These are phyloP conservation scores for Apostichopus parvimensis DNA, from an alignment of 35 echinoderm and acorn worm species.

Conservation along the genomic window DNA sequence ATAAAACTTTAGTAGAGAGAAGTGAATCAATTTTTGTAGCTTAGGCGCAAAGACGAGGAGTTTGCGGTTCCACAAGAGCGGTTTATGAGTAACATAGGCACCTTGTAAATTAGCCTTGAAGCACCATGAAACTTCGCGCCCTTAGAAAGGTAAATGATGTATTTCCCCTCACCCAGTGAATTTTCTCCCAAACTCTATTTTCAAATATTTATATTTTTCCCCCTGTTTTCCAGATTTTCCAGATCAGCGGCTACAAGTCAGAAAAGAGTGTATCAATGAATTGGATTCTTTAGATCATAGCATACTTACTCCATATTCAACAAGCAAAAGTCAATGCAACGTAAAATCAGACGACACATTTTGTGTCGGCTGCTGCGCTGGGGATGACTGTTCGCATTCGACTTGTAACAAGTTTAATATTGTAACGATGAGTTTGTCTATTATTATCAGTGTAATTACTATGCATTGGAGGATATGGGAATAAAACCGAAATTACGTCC, in stretches of 20 bases:
- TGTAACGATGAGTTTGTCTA: neutral
- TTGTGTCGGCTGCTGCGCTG: slow-evolving; percentile 1
- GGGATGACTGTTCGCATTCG: slow-evolving; percentile 2
- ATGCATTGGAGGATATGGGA: slow-evolving; percentile 28
- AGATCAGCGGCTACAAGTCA: neutral
- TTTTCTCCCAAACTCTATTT: no score
- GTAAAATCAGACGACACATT: neutral
- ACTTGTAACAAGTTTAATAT: slow-evolving; percentile 41
- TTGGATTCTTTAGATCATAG: neutral
- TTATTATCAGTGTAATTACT: neutral
- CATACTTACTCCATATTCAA: neutral
- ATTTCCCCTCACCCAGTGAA: no score
- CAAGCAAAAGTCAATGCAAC: slow-evolving; percentile 6
- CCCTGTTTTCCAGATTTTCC: neutral
- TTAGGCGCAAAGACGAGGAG: no score
- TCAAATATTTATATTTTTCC: neutral
- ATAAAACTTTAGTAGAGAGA: no score
- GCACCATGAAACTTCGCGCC: no score
- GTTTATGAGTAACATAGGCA: no score
- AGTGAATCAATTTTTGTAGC: no score
- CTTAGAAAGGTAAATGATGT: no score
- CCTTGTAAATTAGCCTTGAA: no score
- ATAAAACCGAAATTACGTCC: neutral
- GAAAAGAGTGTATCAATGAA: neutral
- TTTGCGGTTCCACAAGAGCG: no score